Conservation (phyloP, 1,140 invertebrate species). For the Ectropis grisescens region DNA sequence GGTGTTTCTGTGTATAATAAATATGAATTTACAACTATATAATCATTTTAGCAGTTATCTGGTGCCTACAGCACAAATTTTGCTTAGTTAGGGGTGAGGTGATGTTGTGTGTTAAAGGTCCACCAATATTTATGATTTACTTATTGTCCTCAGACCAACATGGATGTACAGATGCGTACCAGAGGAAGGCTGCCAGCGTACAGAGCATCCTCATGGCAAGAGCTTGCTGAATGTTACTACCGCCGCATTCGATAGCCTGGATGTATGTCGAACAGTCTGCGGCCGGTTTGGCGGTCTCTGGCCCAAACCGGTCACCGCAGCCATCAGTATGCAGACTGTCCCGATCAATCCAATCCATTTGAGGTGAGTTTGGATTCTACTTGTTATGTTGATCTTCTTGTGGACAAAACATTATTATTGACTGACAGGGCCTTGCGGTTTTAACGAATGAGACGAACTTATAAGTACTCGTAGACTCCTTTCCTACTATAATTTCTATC, state of each 20-base stretch:
- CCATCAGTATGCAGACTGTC: constrained; percentile 58
- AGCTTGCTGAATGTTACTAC: constrained; percentile 24
- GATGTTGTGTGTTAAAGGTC: too few relatives aligned
- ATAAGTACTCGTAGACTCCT: too few relatives aligned
- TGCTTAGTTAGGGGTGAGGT: too few relatives aligned
- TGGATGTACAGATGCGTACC: constrained; percentile 51
- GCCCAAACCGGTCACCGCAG: constrained; percentile 75
- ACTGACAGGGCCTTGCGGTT: too few relatives aligned
- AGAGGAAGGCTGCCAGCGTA: constrained; percentile 44
- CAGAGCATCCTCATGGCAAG: constrained; percentile 14
- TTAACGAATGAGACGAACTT: too few relatives aligned
- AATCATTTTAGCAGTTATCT: too few relatives aligned
- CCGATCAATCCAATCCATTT: constrained; percentile 70
- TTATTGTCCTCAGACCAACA: constrained; percentile 53
- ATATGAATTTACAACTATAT: too few relatives aligned
- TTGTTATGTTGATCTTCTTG: too few relatives aligned
- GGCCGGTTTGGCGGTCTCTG: constrained; percentile 77
- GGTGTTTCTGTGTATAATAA: too few relatives aligned
- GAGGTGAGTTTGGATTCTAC: constrained; percentile 26
- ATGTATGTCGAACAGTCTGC: constrained; percentile 76
- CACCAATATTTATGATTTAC: too few relatives aligned
- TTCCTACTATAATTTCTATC: too few relatives aligned
- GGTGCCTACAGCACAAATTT: too few relatives aligned
- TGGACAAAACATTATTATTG: neutral
- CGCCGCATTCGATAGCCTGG: constrained; percentile 50